These are phyloP conservation scores for Sminthurides bifidus DNA, from an alignment of 1,140 invertebrate genomes.

Conservation along the genomic window DNA sequence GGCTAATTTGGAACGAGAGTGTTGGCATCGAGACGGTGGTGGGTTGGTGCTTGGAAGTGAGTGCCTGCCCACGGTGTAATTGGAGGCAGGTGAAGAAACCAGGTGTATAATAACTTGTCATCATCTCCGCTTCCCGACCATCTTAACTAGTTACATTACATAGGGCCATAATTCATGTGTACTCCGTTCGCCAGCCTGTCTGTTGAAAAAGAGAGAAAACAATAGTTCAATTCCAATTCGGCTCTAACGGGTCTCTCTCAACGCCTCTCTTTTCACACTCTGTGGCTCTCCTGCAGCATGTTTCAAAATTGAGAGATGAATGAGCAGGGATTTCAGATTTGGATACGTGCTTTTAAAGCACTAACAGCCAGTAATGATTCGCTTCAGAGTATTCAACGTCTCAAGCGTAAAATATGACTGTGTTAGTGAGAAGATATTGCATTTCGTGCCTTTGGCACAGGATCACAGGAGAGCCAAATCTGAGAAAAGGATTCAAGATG, in stretches of 20 bases:
- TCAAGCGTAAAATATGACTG: no score
- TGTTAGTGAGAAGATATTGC: no score
- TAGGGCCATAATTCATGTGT: constrained; percentile 26
- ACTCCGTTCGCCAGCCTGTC: constrained; percentile 26
- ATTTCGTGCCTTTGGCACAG: not conserved
- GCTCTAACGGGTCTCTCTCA: no score
- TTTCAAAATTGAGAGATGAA: not conserved
- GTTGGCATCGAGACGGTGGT: no score
- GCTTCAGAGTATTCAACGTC: not conserved
- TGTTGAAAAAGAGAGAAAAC: not conserved
- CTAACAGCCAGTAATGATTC: not conserved
- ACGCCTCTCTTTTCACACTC: no score
- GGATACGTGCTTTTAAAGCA: not conserved
- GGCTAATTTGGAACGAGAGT: no score
- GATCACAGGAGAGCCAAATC: not conserved
- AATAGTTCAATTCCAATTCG: not conserved
- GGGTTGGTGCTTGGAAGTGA: no score
- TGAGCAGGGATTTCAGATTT: not conserved
- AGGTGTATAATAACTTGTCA: no score
- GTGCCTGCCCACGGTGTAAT: no score
- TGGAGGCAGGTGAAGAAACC: no score
- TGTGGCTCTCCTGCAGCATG: not conserved
- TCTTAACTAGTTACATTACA: no score
- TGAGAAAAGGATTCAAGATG: not conserved
- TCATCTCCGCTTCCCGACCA: no score